Evolutionary conservation across 1,140 invertebrate genomes (phyloP), one percentile per base, ranked within the genome.

Genomic region (Hycleus phaleratus): DNA sequence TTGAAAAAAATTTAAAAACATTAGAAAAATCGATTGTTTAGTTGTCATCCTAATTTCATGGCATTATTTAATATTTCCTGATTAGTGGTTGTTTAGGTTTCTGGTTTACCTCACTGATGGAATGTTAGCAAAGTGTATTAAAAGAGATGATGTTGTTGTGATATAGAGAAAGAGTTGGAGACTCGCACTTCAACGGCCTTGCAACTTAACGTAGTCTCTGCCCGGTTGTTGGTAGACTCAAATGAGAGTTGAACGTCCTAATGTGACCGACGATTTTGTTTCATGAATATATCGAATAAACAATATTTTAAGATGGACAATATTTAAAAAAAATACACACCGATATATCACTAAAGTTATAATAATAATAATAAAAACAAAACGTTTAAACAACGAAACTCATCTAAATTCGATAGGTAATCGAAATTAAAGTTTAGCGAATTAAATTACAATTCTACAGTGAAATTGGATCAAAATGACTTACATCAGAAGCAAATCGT

Each of bases 181-280:
- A 46, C 58, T 55, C 49, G 58, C 46, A 59, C 52, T 60, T 44
- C 52, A 51, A 61, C 63, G 65, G 61, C 63, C 61, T 67, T 67
- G 63, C 63, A 64, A 64, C 57, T 59, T 61, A 49, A 49, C 52
- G 58, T 58, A 51, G 48, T 58, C 54, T 40, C 52, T 40, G 52
- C 53, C 56, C 56, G 49, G 60, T 49, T 18, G 18, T 18, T 48
- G 51, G 55, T 58, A 56, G 60, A 52, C 59, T 61, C 56, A 64
- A 64, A 64, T 64, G 50, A 64, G 63, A 67, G 65, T 67, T 67
- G 65, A 67, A 67, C 56, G 65, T 46, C 65, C 65, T 56, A 65
- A 55, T 60, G 65, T 67, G 63, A 67, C 65, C 65, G 65, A 65
- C 58, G 63, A 65, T 65, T 65, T 67, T 65, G 56, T 63, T 65